Percentiles rank a stretch among this genome's conserved stretches.
Conservation (phyloP, 2,888 invertebrate species). For the Chloroclystis v-ata region DNA sequence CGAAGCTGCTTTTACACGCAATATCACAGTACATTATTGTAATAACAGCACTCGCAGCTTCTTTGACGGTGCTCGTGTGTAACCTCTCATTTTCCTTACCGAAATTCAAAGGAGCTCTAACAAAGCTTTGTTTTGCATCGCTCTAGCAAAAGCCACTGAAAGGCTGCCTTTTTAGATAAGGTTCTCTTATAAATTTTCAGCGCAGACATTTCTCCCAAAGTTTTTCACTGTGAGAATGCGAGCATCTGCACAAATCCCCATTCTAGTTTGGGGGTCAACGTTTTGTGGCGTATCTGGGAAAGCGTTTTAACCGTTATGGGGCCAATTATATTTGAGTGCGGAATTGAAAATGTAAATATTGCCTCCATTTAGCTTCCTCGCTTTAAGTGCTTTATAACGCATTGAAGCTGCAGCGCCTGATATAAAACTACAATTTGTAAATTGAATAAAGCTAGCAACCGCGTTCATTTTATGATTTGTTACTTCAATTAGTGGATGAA, state of each 20-base stretch:
- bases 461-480: slow-evolving; percentile 5
- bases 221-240: slow-evolving; percentile 66
- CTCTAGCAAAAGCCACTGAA: slow-evolving; percentile 66
- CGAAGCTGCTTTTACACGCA: slow-evolving; percentile 52
- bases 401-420: slow-evolving; percentile 17
- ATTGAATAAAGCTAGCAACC: slow-evolving; percentile 4
- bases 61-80: slow-evolving; percentile 70
- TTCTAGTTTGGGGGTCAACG: slow-evolving; percentile 58
- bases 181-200: slow-evolving; percentile 71
- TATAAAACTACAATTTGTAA: slow-evolving; percentile 15
- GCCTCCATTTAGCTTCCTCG: slow-evolving; percentile 26
- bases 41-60: slow-evolving; percentile 68
- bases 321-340: slow-evolving; percentile 44
- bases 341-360: slow-evolving; percentile 44
- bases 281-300: slow-evolving; percentile 51
- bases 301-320: slow-evolving; percentile 47
- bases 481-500: slow-evolving; percentile 2
- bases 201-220: slow-evolving; percentile 59
- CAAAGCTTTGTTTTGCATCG: slow-evolving; percentile 77
- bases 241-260: slow-evolving; percentile 61
- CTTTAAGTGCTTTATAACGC: slow-evolving; percentile 38
- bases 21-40: slow-evolving; percentile 71
- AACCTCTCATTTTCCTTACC: slow-evolving; percentile 76
- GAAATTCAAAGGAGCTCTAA: slow-evolving; percentile 74
- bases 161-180: slow-evolving; percentile 76